Conservation (phyloP, 2,888 invertebrate species). For the Hirtodrosophila histrioides region DNA sequence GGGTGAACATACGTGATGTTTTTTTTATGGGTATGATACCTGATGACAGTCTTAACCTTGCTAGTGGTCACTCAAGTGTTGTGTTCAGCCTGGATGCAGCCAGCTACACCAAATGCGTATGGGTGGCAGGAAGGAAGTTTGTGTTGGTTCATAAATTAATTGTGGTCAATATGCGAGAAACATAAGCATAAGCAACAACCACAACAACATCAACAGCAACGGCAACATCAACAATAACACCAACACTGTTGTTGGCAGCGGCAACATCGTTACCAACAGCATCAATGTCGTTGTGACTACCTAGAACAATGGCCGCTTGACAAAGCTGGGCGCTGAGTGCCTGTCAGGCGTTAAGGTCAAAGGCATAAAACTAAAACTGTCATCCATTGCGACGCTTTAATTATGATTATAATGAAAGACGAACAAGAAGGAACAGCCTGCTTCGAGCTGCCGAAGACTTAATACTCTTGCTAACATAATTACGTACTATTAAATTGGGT, state of each 20-base stretch:
- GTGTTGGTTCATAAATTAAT: slow-evolving; percentile 75
- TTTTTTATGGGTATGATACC: neutral
- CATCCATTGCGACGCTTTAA: slow-evolving; percentile 38
- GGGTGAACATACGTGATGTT: slow-evolving; percentile 10
- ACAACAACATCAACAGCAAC: slow-evolving; percentile 13
- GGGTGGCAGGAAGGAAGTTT: slow-evolving; percentile 70
- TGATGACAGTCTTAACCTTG: slow-evolving; percentile 52
- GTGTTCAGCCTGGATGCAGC: slow-evolving; percentile 54
- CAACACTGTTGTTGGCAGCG: slow-evolving; percentile 15
- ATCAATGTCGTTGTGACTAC: slow-evolving; percentile 47
- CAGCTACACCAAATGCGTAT: slow-evolving; percentile 59
- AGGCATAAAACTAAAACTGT: slow-evolving; percentile 68
- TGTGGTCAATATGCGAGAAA: slow-evolving; percentile 68
- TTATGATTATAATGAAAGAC: slow-evolving; percentile 42
- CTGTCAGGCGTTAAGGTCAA: slow-evolving; percentile 73
- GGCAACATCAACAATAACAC: slow-evolving; percentile 12
- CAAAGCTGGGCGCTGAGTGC: slow-evolving; percentile 29
- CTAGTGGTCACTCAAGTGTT: slow-evolving; percentile 74
- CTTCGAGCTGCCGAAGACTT: too few relatives aligned
- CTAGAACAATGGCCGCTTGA: slow-evolving; percentile 57
- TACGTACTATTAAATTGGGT: too few relatives aligned
- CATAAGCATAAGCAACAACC: slow-evolving; percentile 20
- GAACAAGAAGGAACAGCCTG: neutral
- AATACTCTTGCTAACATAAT: too few relatives aligned
- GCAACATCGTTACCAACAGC: slow-evolving; percentile 3